Evolutionary conservation across 2,888 invertebrate genomes (phyloP), one percentile per base, ranked within the genome.

Genomic region (Alloscopus bannaensis): DNA sequence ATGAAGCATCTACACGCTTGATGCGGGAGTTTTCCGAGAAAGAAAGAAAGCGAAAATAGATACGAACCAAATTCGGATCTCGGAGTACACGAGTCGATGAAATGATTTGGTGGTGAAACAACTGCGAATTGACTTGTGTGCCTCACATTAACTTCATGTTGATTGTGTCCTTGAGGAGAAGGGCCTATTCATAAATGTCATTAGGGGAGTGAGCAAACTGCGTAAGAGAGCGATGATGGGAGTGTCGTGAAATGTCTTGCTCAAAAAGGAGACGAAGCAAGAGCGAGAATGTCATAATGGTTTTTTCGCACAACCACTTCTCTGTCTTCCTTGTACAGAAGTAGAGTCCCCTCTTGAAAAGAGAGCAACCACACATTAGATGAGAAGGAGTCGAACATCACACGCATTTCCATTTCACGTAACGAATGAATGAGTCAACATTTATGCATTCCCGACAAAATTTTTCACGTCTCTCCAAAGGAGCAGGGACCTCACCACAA

Each of bases 181-280:
- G 68, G 71, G 47, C 36, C 79, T 47, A 77, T 80, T 77, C 77
- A 82, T 82, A 82, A 82, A 80, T 80, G 82, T 82, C 80, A 82
- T 52, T 68, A 55, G 47, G 68, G 62, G 68, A 66, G 71, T 66
- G 76, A 59, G 47, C 42, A 69, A 47, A 28, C 57, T 42, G 68
- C 18, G 40, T 18, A 24, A 76, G 60, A 68, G 29, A 0, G 29
- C 50, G 31, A 31, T 26, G 73, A 57, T 36, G 24, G 22, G 47
- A 57, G 29, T 36, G 62, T 70, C 60, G 72, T 73, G 78, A 81
- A 81, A 81, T 81, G 81, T 81, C 81, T 78, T 45, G n/a, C n/a
- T n/a, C n/a, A n/a, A n/a, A n/a, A n/a, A n/a, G n/a, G n/a, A n/a
- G n/a, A n/a, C n/a, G n/a, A n/a, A n/a, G n/a, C n/a, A n/a, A n/a